Evolutionary conservation across 2,888 invertebrate species (phyloP).

Genomic region (Pollenia griseotomentosa): DNA sequence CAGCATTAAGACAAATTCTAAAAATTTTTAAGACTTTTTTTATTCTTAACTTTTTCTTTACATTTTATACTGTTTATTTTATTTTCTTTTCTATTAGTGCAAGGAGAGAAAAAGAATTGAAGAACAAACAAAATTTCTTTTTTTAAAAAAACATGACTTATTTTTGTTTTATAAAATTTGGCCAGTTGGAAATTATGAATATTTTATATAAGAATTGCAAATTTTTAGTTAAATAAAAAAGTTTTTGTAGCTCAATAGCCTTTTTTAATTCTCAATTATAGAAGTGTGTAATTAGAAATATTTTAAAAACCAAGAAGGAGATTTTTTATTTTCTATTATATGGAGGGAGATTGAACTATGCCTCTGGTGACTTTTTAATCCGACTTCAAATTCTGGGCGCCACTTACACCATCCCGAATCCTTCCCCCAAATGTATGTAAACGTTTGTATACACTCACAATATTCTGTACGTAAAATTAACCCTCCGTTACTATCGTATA

Average conservation of each 20-base stretch:
- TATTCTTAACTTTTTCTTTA: conserved; percentile 4
- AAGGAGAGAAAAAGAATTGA: not conserved
- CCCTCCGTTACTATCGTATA: no score
- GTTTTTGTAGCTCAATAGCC: no score
- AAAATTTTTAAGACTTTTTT: conserved; percentile 13
- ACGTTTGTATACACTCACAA: no score
- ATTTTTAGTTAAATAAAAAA: not conserved
- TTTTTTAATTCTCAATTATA: not conserved
- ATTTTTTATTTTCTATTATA: no score
- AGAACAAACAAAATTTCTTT: not conserved
- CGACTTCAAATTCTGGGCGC: no score
- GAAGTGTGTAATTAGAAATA: not conserved
- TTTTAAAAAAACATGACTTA: not conserved
- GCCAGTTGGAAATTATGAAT: conserved; percentile 29
- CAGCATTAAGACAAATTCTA: not conserved
- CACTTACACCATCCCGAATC: no score
- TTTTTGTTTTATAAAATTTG: not conserved
- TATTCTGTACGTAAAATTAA: no score
- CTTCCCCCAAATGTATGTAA: no score
- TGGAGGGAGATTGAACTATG: no score
- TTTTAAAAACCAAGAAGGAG: not conserved
- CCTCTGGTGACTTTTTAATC: no score
- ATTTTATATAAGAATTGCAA: conserved; percentile 5
- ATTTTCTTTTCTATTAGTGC: not conserved
- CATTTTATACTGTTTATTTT: not conserved